Percentiles rank a stretch among this genome's conserved stretches.
Evolutionary conservation across 2,797 vertebrate genomes (phyloP).

Genomic region (Chloroceryle inda): DNA sequence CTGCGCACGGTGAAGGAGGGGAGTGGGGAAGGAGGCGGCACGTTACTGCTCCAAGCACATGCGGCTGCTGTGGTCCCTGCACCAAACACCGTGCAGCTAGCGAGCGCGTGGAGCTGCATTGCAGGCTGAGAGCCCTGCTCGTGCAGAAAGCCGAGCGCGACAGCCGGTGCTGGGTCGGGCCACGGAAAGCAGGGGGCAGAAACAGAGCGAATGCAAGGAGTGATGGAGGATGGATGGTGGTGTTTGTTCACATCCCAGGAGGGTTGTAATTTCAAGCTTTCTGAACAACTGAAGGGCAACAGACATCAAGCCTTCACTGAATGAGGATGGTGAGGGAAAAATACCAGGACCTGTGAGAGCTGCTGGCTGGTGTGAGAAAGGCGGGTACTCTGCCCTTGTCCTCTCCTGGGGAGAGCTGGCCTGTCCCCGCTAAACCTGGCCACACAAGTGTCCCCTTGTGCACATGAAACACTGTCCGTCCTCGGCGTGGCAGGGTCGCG

Average conservation of each 20-base stretch:
- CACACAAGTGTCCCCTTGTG: neutral
- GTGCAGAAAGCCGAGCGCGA: neutral
- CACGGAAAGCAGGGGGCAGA: neutral
- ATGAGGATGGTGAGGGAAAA: neutral
- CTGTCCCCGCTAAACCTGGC: neutral
- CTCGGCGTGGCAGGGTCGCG: neutral
- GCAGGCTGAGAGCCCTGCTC: slow-evolving; percentile 19
- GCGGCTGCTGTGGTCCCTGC: slow-evolving; percentile 42
- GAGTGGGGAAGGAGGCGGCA: neutral
- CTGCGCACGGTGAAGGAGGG: neutral
- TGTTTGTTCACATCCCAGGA: neutral
- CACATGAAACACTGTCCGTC: rapidly evolving
- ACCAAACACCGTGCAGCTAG: neutral
- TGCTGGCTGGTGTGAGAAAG: neutral
- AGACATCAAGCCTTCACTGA: neutral
- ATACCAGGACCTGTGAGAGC: neutral
- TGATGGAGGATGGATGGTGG: neutral
- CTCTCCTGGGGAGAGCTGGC: neutral
- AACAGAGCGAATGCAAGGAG: neutral
- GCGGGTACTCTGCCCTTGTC: neutral
- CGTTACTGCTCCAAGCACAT: neutral
- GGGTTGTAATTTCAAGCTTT: neutral
- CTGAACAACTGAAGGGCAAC: neutral
- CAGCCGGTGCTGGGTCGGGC: rapidly evolving
- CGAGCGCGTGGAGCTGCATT: slow-evolving; percentile 27